These are phyloP conservation scores for Andrena bicolor DNA, from an alignment of 2,888 invertebrate species.

Conservation along the genomic window DNA sequence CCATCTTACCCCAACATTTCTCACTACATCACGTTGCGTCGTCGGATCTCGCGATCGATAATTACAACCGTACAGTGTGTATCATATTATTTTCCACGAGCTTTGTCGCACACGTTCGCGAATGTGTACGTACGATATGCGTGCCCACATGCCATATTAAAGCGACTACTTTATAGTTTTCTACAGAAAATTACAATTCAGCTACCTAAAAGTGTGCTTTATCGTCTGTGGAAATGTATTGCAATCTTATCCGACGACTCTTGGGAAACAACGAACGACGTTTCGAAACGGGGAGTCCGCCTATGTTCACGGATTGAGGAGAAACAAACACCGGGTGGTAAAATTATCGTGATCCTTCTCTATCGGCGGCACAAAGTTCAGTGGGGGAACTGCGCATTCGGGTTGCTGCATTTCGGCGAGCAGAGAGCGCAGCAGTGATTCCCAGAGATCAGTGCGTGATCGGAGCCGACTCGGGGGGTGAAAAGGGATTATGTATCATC, in stretches of 20 bases:
- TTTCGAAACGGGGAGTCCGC: neutral
- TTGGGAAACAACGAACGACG: neutral
- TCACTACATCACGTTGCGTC: neutral
- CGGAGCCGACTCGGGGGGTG: constrained; percentile 47
- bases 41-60: constrained; percentile 16
- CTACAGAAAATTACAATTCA: no score
- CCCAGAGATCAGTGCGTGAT: constrained; percentile 62
- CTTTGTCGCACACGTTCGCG: no score
- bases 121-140: no score
- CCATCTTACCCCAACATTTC: neutral
- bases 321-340: neutral
- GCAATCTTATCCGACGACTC: neutral
- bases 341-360: constrained; percentile 2
- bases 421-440: constrained; percentile 61
- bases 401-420: constrained; percentile 20
- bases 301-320: neutral
- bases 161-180: no score
- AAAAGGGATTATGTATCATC: constrained; percentile 63
- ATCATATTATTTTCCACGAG: no score
- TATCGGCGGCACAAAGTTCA: constrained; percentile 5
- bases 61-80: neutral
- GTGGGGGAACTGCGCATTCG: neutral
- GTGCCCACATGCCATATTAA: no score
- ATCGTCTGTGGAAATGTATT: neutral
- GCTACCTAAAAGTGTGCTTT: neutral